phyloP scores from a whole-genome alignment of 2,113 vertebrate genomes.

The Gobiocypris rarus region DNA sequence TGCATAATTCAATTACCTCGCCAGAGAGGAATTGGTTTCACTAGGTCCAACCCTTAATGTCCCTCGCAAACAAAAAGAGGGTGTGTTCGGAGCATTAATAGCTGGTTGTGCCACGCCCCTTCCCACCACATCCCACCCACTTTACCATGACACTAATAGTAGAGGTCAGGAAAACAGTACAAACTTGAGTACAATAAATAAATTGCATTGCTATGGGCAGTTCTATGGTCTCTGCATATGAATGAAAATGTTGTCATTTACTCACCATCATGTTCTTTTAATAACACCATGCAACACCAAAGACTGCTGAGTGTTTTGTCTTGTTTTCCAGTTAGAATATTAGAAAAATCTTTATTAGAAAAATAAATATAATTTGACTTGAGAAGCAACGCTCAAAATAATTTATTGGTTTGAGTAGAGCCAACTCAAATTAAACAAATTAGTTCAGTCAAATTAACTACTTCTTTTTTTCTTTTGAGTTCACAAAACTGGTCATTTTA shows the following conservation, averaged over 20 bases:
- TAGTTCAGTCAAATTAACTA: too few relatives aligned
- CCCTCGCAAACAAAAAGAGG: slow-evolving; percentile 9
- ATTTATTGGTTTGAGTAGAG: too few relatives aligned
- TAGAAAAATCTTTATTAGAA: not conserved
- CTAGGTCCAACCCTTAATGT: slow-evolving; percentile 38
- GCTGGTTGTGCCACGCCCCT: not conserved
- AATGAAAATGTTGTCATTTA: not conserved
- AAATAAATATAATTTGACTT: not conserved
- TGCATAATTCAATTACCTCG: slow-evolving; percentile 67
- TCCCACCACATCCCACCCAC: not conserved
- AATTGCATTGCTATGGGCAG: not conserved
- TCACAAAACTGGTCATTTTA: too few relatives aligned
- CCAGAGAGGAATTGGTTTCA: slow-evolving; percentile 57
- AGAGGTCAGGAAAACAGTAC: not conserved
- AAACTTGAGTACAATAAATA: not conserved
- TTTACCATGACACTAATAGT: not conserved
- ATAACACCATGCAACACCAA: not conserved
- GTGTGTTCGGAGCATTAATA: slow-evolving; percentile 24
- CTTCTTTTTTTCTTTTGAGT: too few relatives aligned
- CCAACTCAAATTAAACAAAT: too few relatives aligned
- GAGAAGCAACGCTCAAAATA: not conserved
- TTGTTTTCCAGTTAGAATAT: not conserved
- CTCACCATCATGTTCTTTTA: not conserved
- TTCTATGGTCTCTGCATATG: not conserved
- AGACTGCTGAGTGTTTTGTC: not conserved